Percentiles rank a stretch among this genome's conserved stretches.
Conservation (phyloP, 2,113 vertebrate species). For the Antigone vipio region DNA sequence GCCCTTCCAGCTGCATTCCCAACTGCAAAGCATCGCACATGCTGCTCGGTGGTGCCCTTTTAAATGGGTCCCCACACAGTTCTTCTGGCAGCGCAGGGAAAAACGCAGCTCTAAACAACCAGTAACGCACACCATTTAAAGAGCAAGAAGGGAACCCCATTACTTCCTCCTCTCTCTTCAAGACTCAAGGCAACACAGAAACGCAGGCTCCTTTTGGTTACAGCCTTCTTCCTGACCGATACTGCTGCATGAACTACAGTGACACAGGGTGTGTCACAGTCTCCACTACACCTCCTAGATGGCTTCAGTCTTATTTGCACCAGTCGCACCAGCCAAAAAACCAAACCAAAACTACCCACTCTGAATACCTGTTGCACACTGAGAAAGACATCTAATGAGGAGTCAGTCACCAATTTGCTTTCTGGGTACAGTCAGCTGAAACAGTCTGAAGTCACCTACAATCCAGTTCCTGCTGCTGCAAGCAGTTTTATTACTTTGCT, state of each 20-base stretch:
- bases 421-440: neutral
- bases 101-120: neutral
- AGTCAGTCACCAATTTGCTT: neutral
- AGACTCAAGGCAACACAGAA: neutral
- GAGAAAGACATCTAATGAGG: neutral
- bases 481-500: neutral
- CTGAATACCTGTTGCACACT: neutral
- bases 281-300: neutral
- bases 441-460: neutral
- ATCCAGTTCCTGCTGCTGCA: neutral
- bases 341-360: neutral
- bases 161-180: neutral
- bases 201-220: neutral
- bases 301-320: neutral
- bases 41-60: neutral
- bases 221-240: neutral
- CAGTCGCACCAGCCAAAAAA: neutral
- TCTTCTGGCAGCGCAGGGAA: neutral
- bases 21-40: neutral
- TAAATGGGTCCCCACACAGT: neutral
- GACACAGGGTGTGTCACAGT: neutral
- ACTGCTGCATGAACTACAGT: neutral
- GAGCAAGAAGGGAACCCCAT: neutral
- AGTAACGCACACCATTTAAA: neutral
- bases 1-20: neutral